These are phyloP conservation scores for Lapara coniferarum DNA, from an alignment of 2,888 invertebrate genomes.

Conservation along the genomic window DNA sequence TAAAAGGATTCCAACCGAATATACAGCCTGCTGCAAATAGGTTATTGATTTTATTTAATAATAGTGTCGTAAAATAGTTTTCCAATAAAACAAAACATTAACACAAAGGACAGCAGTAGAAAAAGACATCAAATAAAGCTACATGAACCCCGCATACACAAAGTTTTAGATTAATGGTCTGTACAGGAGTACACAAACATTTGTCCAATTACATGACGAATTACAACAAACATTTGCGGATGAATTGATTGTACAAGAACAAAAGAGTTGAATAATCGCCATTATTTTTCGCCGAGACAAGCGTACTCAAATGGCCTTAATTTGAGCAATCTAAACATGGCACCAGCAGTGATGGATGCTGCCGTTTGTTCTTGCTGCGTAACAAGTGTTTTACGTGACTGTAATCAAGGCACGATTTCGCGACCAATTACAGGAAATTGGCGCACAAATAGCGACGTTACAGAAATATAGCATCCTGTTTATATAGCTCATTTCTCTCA, in stretches of 20 bases:
- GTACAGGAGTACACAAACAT: neutral
- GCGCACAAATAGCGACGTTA: slow-evolving; percentile 51
- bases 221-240: neutral
- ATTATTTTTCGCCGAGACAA: slow-evolving; percentile 67
- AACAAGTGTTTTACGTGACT: slow-evolving; percentile 77
- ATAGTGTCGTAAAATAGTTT: too few species aligned
- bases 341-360: slow-evolving; percentile 62
- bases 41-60: too few species aligned
- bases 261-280: slow-evolving; percentile 66
- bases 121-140: too few species aligned
- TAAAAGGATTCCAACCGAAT: too few species aligned
- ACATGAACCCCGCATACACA: too few species aligned
- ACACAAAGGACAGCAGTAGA: too few species aligned
- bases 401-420: slow-evolving; percentile 58
- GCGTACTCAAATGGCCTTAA: slow-evolving; percentile 61
- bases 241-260: neutral
- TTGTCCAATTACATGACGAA: too few species aligned
- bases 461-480: slow-evolving; percentile 26
- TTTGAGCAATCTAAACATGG: slow-evolving; percentile 74
- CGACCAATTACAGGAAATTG: slow-evolving; percentile 59
- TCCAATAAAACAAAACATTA: too few species aligned
- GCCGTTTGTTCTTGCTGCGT: slow-evolving; percentile 52
- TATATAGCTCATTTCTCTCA: neutral
- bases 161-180: neutral
- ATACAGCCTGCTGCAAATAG: too few species aligned